phyloP scores from a whole-genome alignment of 2,888 invertebrate species.

The Lasioglossum figueresi region DNA sequence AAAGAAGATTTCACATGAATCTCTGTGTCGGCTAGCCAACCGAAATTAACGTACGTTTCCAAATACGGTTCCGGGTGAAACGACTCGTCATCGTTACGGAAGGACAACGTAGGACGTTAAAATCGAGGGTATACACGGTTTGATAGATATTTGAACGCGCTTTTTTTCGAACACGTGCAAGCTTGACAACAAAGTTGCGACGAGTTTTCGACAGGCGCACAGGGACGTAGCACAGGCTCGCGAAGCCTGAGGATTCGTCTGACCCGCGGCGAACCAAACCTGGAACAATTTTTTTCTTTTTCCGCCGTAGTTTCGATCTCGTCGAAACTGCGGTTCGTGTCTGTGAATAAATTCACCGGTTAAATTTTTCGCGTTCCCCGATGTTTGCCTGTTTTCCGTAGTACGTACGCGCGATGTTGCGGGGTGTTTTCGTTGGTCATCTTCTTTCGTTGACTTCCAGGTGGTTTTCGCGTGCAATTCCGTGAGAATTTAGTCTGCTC shows the following conservation, averaged over 20 bases:
- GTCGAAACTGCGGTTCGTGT: background rate
- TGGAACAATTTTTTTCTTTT: background rate
- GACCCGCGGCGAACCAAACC: constrained; percentile 9
- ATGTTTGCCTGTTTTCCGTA: background rate
- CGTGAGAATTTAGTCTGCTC: background rate
- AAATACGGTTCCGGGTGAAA: background rate
- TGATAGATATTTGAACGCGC: constrained; percentile 46
- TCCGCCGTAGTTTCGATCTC: background rate
- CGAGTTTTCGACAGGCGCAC: constrained; percentile 75
- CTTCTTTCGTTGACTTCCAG: background rate
- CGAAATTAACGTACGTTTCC: background rate
- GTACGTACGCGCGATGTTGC: background rate
- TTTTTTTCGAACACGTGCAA: constrained; percentile 75
- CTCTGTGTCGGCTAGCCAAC: background rate
- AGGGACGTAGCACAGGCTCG: constrained; percentile 71
- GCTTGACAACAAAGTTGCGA: constrained; percentile 79
- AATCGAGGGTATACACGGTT: background rate
- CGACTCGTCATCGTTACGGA: background rate
- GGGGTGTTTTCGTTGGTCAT: background rate
- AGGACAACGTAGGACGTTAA: background rate
- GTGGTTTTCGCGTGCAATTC: background rate
- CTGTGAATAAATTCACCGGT: constrained; percentile 21
- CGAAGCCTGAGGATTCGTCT: constrained; percentile 52
- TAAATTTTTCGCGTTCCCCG: constrained; percentile 21
- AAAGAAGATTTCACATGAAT: background rate